Base-by-base conservation (phyloP, 2,888 invertebrate species). In the Andrena dorsata region DNA sequence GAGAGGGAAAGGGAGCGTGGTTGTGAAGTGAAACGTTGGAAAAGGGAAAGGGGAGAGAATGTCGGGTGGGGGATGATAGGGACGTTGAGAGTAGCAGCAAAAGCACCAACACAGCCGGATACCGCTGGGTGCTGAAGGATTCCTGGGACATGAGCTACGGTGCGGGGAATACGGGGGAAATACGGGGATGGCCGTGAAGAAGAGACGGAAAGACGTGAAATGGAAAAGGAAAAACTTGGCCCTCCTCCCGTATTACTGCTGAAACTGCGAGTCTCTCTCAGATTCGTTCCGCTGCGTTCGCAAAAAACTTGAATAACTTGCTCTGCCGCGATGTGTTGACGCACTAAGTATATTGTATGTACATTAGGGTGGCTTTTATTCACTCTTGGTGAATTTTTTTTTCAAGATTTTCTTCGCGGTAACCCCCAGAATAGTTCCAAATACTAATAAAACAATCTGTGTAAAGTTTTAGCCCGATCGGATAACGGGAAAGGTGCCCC, bases 251-350 rank as follows among this genome's bases (percentile, higher is more conserved):
- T 75, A 86, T 89, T 91, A 90, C 86, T 80, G 88, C 89, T 88
- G 87, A 88, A 90, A 80, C 85, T 77, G 86, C 88, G 64, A 69
- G 80, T 83, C 85, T 71, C 86, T 75, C 47, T 73, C 41, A 26
- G 65, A 61, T 72, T 79, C 76, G 64, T 77, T 70, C 64, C 71
- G 86, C 88, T 78, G 84, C 88, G 88, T 88, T 80, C 63, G 87
- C 90, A 83, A 89, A 91, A 91, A 91, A 90, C 84, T 76, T 86
- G 90, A 90, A 90, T 89, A 89, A 90, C 90, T 7, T 8, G 20
- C 51, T n/a, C 20, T 0, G 8, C 20, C 23, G 53, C 20, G 20
- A 41, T 16, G 41, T 1, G 41, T 41, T 41, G 13, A 13, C 41
- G 41, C 16, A 0, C 5, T 5, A 16, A 41, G 16, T 4, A 13